Evolutionary conservation across 2,888 invertebrate species (phyloP).

Genomic region (Tromatobia lineatoria): DNA sequence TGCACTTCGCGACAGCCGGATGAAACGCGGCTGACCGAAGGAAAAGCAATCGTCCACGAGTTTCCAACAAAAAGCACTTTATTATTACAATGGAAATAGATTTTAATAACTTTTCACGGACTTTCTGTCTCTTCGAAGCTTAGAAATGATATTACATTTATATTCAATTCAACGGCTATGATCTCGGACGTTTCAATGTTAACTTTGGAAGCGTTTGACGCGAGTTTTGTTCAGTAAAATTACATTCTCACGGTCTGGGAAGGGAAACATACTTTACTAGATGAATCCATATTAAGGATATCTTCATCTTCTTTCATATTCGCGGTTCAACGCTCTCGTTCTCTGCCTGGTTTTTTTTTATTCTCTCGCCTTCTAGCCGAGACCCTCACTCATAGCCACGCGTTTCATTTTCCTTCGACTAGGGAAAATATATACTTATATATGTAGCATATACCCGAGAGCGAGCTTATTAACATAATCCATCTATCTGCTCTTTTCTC

Average conservation of each 20-base stretch:
- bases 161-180: neutral
- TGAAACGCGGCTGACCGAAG: constrained; percentile 9
- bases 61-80: constrained; percentile 25
- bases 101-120: neutral
- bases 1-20: neutral
- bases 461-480: constrained; percentile 69
- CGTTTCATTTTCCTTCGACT: constrained; percentile 26
- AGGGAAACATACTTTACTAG: constrained; percentile 16
- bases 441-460: constrained; percentile 30
- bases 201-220: constrained; percentile 2
- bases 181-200: neutral
- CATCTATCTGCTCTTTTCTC: constrained; percentile 61
- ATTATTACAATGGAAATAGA: constrained; percentile 13
- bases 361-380: constrained; percentile 1
- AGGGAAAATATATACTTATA: constrained; percentile 1
- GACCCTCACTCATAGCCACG: constrained; percentile 13
- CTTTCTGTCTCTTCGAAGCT: neutral
- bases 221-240: constrained; percentile 20
- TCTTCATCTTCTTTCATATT: constrained; percentile 31
- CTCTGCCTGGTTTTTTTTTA: constrained; percentile 8
- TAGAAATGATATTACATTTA: constrained; percentile 15
- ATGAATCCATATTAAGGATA: constrained; percentile 33
- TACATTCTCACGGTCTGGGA: neutral
- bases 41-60: constrained; percentile 21
- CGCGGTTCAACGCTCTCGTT: constrained; percentile 18